Evolutionary conservation across 2,888 invertebrate genomes (phyloP), one percentile per base, ranked within the genome.

Genomic region (Nomada fabriciana): DNA sequence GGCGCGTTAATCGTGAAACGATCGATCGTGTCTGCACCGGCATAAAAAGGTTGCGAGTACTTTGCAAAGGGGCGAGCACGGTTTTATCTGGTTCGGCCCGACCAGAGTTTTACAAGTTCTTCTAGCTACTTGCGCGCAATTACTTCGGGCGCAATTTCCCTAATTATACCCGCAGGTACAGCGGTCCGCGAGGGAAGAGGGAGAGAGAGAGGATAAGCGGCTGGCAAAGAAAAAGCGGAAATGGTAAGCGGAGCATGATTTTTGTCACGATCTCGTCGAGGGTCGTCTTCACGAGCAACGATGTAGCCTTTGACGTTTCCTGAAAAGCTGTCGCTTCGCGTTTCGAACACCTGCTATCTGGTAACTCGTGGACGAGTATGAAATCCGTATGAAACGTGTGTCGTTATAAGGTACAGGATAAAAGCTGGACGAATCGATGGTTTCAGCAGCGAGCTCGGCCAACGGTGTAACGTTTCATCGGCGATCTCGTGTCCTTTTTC

Each of bases 81-180:
- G n/a, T 47, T 18, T 65, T 36, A 42, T 72, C 42, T 25, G 60
- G 20, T 61, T 23, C 25, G 52, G 13, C n/a, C 57, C 77, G 53
- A 42, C 71, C 76, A 23, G 47, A 63, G 69, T 63, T 69, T 64
- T 18, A 52, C 63, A n/a, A 59, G 70, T 50, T 75, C 36, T 69
- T 23, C 50, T 36, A 65, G 63, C 53, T 71, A 42, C 69, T 73
- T 72, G 68, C 53, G 72, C 59, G 64, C 65, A 67, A 76, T 79
- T 76, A 80, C 72, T 80, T 77, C 10, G 72, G 47, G 59, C 76
- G 67, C 75, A 64, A 83, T 83, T 81, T 82, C 71, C 75, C 80
- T 85, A 84, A 84, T 86, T 86, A 83, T 52, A 65, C 71, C 71
- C 13, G 50, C 50, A 50, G 18, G 57, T 43, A 55, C 71, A 57